Base-by-base conservation (phyloP, 2,888 invertebrate species). In the Drosophila mimica region DNA sequence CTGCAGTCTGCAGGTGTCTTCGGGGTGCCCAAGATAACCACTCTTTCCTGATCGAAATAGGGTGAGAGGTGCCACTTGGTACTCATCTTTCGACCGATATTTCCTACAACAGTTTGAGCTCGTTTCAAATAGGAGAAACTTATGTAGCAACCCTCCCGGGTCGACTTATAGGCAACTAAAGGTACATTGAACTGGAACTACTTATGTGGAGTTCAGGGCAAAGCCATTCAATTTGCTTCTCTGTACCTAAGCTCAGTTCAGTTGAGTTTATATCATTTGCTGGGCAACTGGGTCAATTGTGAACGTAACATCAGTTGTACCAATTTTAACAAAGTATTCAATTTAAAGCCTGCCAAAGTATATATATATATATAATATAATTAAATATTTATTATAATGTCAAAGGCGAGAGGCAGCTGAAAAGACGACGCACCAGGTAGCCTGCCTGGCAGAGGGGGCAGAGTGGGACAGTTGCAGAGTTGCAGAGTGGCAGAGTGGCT, bases 381-480 rank as follows among this genome's bases (percentile, higher is more conserved):
- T 88, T 70, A 90, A 88, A 89, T 90, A 90, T 88, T 90, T 88
- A 90, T 82, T 76, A 76, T 76, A 86, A 79, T 74, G 70, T 67
- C 73, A 73, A 65, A 59, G 58, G 65, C 49, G 40, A 81, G 54
- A 77, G 63, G 54, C 53, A 53, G 36, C 36, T 59, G 62, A 70
- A 60, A 76, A 62, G 28, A 38, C 20, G 20, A 30, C 46, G 51
- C 57, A 36, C 30, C 60, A 53, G n/a, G 49, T 28, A 25, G 48
- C 4, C 9, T n/a, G 31, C 13, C 20, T 46, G 20, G 1, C 4
- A 25, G 13, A 4, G n/a, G 4, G 17, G 9, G 9, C 2, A 25
- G 15, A 15, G 20, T 15, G 20, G 31, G 20, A 38, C 4, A 15
- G 36, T 4, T 15, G 5, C 51, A 51, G 11, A 6, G n/a, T n/a